Evolutionary conservation across 2,113 vertebrate species (phyloP), one percentile per base, ranked within the genome.

Genomic region (Gopherus flavomarginatus): DNA sequence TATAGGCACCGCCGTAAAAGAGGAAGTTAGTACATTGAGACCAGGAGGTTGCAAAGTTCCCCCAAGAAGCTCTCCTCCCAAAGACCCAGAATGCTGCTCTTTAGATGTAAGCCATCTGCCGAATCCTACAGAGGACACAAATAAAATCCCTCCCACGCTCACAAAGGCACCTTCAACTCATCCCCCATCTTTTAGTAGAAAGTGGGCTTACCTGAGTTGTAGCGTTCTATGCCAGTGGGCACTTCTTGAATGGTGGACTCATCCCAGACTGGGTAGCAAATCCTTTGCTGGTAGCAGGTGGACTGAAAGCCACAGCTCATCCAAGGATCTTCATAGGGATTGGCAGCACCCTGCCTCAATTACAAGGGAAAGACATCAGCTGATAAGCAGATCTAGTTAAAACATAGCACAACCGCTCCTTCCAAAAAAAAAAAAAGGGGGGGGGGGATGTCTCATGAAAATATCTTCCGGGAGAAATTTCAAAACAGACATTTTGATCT

Each of bases 181-280:
- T 4, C 7, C 65, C 49, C 29, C 42, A 12, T 35, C 16, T 47
- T 29, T 85, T 52, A 77, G 16, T 4, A 52, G 29, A 6, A 5
- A 65, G 10, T 9, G 5, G 31, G 81, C 99, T 97, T 99, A 99
- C 99, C 99, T 77, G 98, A 98, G 50, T 97, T 94, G 47, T 95
- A 98, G 95, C 98, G 96, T 89, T 99, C 99, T 4, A 98, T 98
- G 56, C 99, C 99, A 0, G 99, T 99, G 65, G 99, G 99, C 19
- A 99, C 99, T 98, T 99, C 99, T 97, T 99, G 99, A 35, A 99
- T 98, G 79, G 99, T 97, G 2, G 98, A 97, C 72, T 99, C 99
- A 1, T 99, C 99, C 98, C 98, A 98, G 27, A 97, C 94, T 1
- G 98, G 97, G 89, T 98, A 99, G 93, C 98, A 97, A 0, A 96